These are phyloP conservation scores for Rhegmatorhina hoffmannsi DNA, from an alignment of 2,113 vertebrate species.

Conservation along the genomic window DNA sequence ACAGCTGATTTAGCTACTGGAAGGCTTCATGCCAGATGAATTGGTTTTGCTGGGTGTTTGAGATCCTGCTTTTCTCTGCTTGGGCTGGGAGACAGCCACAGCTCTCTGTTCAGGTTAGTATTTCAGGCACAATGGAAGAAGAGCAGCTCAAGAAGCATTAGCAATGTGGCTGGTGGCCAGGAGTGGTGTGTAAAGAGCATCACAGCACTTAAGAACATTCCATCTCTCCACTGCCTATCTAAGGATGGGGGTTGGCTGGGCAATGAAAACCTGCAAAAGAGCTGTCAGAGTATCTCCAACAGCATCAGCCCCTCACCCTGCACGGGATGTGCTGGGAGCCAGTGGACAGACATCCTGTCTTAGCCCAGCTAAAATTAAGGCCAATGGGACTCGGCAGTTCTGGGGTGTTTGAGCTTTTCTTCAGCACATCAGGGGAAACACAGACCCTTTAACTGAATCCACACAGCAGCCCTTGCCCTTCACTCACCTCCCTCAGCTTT, in stretches of 20 bases:
- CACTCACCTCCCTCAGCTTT: background rate
- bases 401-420: background rate
- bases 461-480: background rate
- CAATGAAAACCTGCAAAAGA: background rate
- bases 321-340: fast-evolving
- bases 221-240: background rate
- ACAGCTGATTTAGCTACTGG: background rate
- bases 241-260: background rate
- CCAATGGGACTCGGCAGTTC: fast-evolving
- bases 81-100: background rate
- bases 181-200: background rate
- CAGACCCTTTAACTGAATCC: background rate
- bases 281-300: fast-evolving
- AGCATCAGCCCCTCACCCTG: background rate
- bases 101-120: background rate
- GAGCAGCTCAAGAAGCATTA: background rate
- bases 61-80: background rate
- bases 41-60: background rate
- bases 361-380: background rate
- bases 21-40: background rate
- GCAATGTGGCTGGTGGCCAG: background rate
- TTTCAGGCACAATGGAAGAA: background rate
- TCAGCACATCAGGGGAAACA: background rate
- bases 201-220: fast-evolving
- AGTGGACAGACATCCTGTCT: fast-evolving